Percentiles rank a stretch among this genome's conserved stretches.
Conservation (phyloP, 2,797 vertebrate genomes). For the Trachops cirrhosus region DNA sequence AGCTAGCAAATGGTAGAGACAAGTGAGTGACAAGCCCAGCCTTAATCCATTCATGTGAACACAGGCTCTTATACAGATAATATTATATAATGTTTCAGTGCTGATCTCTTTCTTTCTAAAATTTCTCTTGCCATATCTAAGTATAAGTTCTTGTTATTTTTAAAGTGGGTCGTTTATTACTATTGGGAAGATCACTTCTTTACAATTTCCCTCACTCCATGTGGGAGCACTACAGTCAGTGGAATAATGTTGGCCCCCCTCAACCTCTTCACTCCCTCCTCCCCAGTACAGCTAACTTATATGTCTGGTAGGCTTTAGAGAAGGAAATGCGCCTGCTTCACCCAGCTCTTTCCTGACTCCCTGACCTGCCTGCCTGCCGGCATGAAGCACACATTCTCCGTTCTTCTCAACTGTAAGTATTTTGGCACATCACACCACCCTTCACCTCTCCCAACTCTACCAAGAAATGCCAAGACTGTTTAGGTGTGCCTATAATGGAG, state of each 20-base stretch:
- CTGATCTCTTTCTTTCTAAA: background rate
- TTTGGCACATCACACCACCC: background rate
- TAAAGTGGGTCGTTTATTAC: background rate
- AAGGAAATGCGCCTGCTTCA: background rate
- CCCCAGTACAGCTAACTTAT: background rate
- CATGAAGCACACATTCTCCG: background rate
- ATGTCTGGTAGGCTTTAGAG: background rate
- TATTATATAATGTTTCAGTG: background rate
- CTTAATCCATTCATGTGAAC: background rate
- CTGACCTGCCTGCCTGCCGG: background rate
- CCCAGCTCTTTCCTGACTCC: background rate
- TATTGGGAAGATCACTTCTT: background rate
- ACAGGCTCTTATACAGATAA: background rate
- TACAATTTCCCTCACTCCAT: background rate
- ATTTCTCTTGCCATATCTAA: background rate
- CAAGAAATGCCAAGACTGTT: background rate
- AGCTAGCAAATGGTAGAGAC: background rate
- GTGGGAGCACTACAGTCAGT: background rate
- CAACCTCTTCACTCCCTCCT: background rate
- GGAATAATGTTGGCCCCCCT: background rate
- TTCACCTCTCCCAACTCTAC: background rate
- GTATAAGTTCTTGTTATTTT: background rate
- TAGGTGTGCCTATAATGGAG: background rate
- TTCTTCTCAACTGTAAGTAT: background rate
- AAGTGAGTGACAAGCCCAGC: background rate